Evolutionary conservation across 1,140 invertebrate species (phyloP).

Genomic region (Ridgeia piscesae): DNA sequence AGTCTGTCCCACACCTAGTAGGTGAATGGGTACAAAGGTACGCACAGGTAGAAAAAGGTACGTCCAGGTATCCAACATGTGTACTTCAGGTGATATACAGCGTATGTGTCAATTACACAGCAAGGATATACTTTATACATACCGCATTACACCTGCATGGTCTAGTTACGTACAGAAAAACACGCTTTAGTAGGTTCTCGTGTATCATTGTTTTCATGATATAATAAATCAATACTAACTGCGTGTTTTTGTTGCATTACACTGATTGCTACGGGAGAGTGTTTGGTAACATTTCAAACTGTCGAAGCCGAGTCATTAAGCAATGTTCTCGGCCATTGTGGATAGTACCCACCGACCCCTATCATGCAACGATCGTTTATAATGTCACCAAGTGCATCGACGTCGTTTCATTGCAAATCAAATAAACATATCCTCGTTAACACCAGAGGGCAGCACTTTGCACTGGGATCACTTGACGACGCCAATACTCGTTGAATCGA

Average conservation of each 20-base stretch:
- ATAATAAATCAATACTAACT: background rate
- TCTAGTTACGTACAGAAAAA: background rate
- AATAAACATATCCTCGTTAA: too few species aligned
- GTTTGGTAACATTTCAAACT: background rate
- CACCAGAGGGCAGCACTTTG: background rate
- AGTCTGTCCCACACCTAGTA: background rate
- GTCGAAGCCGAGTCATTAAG: background rate
- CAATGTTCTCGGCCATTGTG: background rate
- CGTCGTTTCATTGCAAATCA: too few species aligned
- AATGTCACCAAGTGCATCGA: too few species aligned
- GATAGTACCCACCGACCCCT: background rate
- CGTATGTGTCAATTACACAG: background rate
- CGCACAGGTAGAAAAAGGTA: background rate
- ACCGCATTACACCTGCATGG: background rate
- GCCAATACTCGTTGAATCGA: background rate
- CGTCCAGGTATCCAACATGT: background rate
- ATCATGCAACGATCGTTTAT: too few species aligned
- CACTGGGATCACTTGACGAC: background rate
- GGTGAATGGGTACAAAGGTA: background rate
- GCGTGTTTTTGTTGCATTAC: background rate
- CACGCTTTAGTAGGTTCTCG: background rate
- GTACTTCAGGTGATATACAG: background rate
- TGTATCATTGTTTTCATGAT: background rate
- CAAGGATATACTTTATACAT: background rate
- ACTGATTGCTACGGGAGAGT: background rate